Conservation (phyloP, 2,113 vertebrate species). For the Mobula hypostoma region DNA sequence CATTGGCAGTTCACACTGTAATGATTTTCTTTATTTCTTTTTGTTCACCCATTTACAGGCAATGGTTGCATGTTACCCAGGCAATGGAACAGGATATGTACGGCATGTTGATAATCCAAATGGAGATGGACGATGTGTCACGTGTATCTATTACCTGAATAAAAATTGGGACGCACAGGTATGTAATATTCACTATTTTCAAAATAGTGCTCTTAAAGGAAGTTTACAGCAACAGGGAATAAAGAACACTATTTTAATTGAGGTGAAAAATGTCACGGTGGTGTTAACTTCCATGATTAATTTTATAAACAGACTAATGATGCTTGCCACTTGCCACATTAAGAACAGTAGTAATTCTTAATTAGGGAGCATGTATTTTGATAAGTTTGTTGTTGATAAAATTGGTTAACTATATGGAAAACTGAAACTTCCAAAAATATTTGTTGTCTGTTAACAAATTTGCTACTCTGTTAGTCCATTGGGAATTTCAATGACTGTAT, state of each 20-base stretch:
- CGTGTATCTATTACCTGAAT: constrained; percentile 98
- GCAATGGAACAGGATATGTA: constrained; percentile 87
- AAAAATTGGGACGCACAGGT: constrained; percentile 95
- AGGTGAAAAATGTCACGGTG: not conserved
- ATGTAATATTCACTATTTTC: constrained; percentile 45
- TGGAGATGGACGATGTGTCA: constrained; percentile 88
- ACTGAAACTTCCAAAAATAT: no score
- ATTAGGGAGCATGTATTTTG: not conserved
- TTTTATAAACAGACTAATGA: not conserved
- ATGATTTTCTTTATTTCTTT: constrained; percentile 36
- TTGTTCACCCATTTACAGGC: constrained; percentile 62
- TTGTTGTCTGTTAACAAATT: no score
- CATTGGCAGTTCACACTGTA: not conserved
- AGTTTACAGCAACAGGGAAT: not conserved
- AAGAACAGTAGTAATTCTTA: not conserved
- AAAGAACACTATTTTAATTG: not conserved
- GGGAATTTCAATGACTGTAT: not conserved
- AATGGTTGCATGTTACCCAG: constrained; percentile 95
- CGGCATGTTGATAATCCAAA: constrained; percentile 94
- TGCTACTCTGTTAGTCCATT: not conserved
- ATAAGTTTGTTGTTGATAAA: not conserved
- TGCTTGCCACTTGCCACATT: not conserved
- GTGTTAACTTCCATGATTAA: not conserved
- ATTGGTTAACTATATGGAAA: no score
- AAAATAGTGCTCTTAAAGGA: not conserved